phyloP scores from a whole-genome alignment of 2,797 vertebrate species.

The Cirrhinus molitorella region DNA sequence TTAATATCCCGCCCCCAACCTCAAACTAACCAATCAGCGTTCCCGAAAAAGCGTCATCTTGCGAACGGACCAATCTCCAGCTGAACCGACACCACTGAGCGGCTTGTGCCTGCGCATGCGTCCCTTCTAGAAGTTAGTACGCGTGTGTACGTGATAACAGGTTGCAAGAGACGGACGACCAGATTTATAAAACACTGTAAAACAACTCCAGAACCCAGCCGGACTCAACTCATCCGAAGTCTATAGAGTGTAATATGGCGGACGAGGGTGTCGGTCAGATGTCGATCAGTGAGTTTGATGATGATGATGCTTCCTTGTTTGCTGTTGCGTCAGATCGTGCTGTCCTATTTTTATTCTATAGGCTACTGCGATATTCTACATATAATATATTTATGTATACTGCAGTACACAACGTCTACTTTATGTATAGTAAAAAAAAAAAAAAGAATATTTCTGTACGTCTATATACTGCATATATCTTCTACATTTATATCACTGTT shows the following conservation, averaged over 20 bases:
- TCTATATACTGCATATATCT: no score
- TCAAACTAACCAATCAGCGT: constrained; percentile 20
- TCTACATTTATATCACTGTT: no score
- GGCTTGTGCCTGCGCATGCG: background rate
- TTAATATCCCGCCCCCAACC: background rate
- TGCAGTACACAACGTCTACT: no score
- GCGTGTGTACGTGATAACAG: background rate
- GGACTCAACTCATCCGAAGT: background rate
- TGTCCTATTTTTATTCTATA: background rate
- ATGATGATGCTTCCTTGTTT: no score
- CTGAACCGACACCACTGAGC: background rate
- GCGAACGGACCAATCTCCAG: constrained; percentile 6
- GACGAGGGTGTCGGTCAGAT: constrained; percentile 42
- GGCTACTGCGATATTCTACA: background rate
- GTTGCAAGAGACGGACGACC: no score
- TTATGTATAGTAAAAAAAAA: no score
- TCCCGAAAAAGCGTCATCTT: background rate
- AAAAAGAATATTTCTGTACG: no score
- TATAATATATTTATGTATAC: background rate
- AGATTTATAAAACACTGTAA: background rate
- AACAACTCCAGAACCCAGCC: background rate
- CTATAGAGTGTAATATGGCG: background rate
- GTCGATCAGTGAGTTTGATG: constrained; percentile 59
- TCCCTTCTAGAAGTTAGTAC: background rate
- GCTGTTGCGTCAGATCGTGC: constrained; percentile 57